Evolutionary conservation across 2,797 vertebrate species (phyloP).

Genomic region (Lycodopsis pacificus): DNA sequence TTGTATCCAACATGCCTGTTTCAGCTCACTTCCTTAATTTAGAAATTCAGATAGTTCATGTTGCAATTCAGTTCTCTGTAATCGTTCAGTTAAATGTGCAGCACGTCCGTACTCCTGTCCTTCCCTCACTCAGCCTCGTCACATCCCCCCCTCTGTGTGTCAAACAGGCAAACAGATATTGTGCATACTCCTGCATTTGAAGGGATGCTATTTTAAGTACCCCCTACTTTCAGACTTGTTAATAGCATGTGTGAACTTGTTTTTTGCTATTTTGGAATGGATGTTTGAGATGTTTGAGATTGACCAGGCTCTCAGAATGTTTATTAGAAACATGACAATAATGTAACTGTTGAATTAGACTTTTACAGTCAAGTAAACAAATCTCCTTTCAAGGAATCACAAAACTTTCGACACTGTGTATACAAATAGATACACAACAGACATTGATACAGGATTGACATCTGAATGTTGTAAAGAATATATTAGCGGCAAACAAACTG

Average conservation of each 20-base stretch:
- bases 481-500: neutral
- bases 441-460: neutral
- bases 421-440: neutral
- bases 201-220: conserved; percentile 55
- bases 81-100: neutral
- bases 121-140: conserved; percentile 1
- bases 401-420: neutral
- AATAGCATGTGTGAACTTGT: conserved; percentile 25
- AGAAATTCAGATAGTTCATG: neutral
- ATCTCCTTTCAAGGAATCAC: neutral
- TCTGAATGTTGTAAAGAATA: neutral
- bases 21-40: neutral
- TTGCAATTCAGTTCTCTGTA: neutral
- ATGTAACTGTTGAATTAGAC: conserved; percentile 25
- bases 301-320: neutral
- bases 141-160: neutral
- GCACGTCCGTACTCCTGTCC: neutral
- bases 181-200: conserved; percentile 29
- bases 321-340: neutral
- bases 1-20: neutral
- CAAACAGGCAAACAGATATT: conserved; percentile 25
- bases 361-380: neutral
- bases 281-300: too few relatives aligned
- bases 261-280: conserved; percentile 46
- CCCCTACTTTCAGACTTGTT: conserved; percentile 64